Base-by-base conservation (phyloP, 2,797 vertebrate genomes). In the Danio jaintianensis region DNA sequence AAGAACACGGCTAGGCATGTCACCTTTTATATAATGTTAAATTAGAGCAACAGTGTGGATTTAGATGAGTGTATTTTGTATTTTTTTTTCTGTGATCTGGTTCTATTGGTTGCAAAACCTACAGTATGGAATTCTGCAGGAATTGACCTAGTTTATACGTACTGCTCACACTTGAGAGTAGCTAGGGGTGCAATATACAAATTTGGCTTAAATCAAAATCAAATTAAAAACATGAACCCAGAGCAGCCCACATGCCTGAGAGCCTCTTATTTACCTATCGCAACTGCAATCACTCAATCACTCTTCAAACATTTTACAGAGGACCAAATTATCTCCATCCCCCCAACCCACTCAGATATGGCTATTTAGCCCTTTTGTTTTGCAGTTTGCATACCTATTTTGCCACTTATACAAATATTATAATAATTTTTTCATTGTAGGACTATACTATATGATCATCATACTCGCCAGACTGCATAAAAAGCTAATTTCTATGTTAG, bases 111-210 rank as follows among this genome's bases (percentile, higher is more conserved):
- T 29, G 29, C 29, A 29, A 29, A 29, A 29, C 29, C 29, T 1
- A n/a, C n/a, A n/a, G n/a, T n/a, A n/a, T 71, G 56, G 42, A 66
- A 75, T 67, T 62, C 75, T 73, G 55, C 61, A 74, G 50, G 47
- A 52, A 55, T 64, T 47, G 63, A 53, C 85, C 80, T 29, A 80
- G 77, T 78, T 84, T 80, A 64, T 45, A 79, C 79, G 38, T 76
- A 68, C 75, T 38, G 58, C 71, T 50, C 80, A 80, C 52, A 67
- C 74, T 53, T 40, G 73, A 50, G 62, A 48, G 50, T 70, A 81
- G 70, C 74, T 59, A 53, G 59, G 52, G 75, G 64, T 29, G 29
- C 22, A 5, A 58, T 80, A 63, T 83, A 61, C 79, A 67, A 63
- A 82, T 82, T 75, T 74, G 68, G 50, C 48, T 5, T 36, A 59